Base-by-base conservation (phyloP, 64 coral and sea anemone species). In the Cladopsammia gracilis region DNA sequence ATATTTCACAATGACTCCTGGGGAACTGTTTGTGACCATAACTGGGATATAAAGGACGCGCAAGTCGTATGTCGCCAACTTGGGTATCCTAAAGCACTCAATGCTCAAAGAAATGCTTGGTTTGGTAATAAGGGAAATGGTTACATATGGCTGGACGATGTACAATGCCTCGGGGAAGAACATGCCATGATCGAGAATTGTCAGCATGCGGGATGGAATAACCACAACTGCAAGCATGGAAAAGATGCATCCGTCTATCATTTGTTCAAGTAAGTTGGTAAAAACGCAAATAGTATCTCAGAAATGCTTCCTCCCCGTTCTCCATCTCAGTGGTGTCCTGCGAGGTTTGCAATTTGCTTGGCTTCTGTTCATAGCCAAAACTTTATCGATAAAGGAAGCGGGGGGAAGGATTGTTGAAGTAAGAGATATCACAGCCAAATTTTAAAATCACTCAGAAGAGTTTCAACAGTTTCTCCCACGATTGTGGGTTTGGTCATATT, bases 51-150 rank as follows among this genome's bases (percentile, higher is more conserved):
- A 34, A 34, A 34, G 34, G 34, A 48, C 9, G 73, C 73, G 9
- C 46, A 53, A 49, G 73, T 76, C 3, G 73, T 76, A 0, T 76
- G 73, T 51, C 42, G 47, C 18, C 14, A 76, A 76, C 73, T 50
- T 6, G 73, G 73, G 18, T 76, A 50, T 52, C 73, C 19, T n/a
- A 19, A 48, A n/a, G 73, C 73, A 13, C 8, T 76, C 8, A 15
- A 5, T 51, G 73, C 73, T 76, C 73, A 18, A 13, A 22, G 6
- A 7, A 7, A 51, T 0, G 73, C 73, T 48, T 6, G 14, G 48
- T 76, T 76, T 76, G 73, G 73, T 8, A 19, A n/a, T 8, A 19
- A n/a, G 49, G 73, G 73, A 50, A 76, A 52, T 52, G 73, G 73
- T 22, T 19, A 52, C 73, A 76, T 76, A 22, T 76, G 73, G 73